phyloP scores from a whole-genome alignment of 2,888 invertebrate genomes.

The Drosophila prostipennis region DNA sequence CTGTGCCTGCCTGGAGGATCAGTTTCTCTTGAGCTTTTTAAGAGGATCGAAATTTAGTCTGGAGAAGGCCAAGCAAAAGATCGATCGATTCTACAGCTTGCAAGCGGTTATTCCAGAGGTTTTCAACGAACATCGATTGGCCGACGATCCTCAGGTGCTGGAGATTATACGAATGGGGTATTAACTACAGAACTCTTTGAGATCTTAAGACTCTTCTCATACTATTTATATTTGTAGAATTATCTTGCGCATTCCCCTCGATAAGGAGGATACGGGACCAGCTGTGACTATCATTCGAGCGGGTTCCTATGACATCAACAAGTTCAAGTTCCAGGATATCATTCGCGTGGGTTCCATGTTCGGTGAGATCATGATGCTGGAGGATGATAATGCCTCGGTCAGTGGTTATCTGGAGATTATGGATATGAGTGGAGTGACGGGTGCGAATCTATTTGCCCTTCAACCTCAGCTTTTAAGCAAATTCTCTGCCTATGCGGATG shows the following conservation, averaged over 20 bases:
- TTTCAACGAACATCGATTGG: constrained; percentile 82
- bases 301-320: constrained; percentile 85
- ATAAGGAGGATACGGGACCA: constrained; percentile 84
- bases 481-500: constrained; percentile 86
- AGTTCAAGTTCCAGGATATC: constrained; percentile 85
- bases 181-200: neutral
- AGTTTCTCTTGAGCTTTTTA: constrained; percentile 85
- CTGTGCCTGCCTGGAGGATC: constrained; percentile 83
- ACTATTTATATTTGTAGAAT: constrained; percentile 53
- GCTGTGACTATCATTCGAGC: constrained; percentile 85
- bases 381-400: constrained; percentile 87
- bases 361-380: constrained; percentile 87
- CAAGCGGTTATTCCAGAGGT: constrained; percentile 87
- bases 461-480: constrained; percentile 87
- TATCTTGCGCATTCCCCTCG: constrained; percentile 79
- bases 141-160: constrained; percentile 72
- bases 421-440: constrained; percentile 86
- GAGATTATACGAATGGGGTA: constrained; percentile 82
- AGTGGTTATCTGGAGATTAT: constrained; percentile 86
- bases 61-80: constrained; percentile 86
- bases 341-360: constrained; percentile 87
- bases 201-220: accelerated
- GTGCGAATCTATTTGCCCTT: constrained; percentile 86
- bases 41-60: constrained; percentile 86
- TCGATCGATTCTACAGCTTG: constrained; percentile 86